Evolutionary conservation across 1,140 invertebrate species (phyloP), one percentile per base, ranked within the genome.

Genomic region (Papilio xuthus): DNA sequence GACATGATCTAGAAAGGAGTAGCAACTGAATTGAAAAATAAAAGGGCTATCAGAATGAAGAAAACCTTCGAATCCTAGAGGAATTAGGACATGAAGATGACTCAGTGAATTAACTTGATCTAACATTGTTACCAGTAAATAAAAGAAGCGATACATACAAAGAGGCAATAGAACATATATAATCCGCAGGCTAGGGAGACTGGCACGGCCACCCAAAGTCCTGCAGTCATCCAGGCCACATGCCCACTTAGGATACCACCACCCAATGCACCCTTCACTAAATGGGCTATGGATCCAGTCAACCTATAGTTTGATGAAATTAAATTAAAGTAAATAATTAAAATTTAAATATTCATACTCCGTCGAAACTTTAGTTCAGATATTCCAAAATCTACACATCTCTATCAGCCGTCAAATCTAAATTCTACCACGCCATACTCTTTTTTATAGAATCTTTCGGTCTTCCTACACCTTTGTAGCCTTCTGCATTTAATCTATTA

Each of bases 261-360:
- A 1, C 91, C 91, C 0, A 93, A 79, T 0, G 89, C 88, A 10
- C 91, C 91, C 70, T 93, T 93, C 13, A 92, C 84, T 72, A 92
- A 80, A 63, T 93, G 86, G 0, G 87, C 89, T 20, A 88, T 83
- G 15, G 91, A 89, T n/a, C 86, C 89, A 15, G 88, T 42, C 8
- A 85, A 53, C 42, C 89, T 92, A 75, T n/a, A 8, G 20, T 42
- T n/a, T 44, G 4, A 41, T n/a, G n/a, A 41, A 67, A 69, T 13
- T 60, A 7, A 53, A 26, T 44, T n/a, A 12, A 9, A 26, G 23
- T 42, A 28, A 72, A 20, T 20, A 23, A 18, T 72, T n/a, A 37
- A n/a, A 53, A 53, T 6, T 47, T 47, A 18, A 47, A 4, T 3
- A 47, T 13, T 3, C 1, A 47, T 15, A 47, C 44, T 47, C 4